Conservation (phyloP, 2,113 vertebrate species). For the Tragelaphus strepsiceros region DNA sequence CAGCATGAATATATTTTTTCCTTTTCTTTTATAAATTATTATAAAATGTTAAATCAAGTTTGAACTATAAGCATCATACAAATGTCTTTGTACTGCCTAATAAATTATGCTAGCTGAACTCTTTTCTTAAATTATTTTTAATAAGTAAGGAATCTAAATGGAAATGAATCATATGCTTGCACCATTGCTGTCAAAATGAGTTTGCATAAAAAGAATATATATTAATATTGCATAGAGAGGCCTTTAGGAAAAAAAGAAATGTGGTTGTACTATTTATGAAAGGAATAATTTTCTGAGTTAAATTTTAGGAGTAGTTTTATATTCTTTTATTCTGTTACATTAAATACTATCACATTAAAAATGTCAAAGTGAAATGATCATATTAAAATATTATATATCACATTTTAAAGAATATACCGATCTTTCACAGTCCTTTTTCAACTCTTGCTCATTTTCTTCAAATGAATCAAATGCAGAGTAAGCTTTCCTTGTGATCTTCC, state of each 20-base stretch:
- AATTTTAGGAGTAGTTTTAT: constrained; percentile 13
- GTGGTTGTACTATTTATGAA: constrained; percentile 15
- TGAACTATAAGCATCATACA: neutral
- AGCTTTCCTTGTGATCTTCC: neutral
- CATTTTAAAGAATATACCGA: neutral
- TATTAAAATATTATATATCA: neutral
- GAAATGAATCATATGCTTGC: constrained; percentile 42
- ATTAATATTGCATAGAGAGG: constrained; percentile 36
- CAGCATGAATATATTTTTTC: constrained; percentile 15
- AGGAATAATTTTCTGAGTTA: constrained; percentile 43
- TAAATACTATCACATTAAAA: constrained; percentile 27
- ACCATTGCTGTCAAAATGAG: constrained; percentile 22
- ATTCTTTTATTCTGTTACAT: constrained; percentile 21
- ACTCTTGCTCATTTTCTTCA: neutral
- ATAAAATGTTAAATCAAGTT: constrained; percentile 22
- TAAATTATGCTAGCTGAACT: constrained; percentile 20
- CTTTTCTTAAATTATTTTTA: constrained; percentile 49
- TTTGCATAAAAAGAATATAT: constrained; percentile 36
- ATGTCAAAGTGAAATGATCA: neutral
- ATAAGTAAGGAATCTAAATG: constrained; percentile 38
- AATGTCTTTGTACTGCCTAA: constrained; percentile 21
- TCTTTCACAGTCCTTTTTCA: neutral
- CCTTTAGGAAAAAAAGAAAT: constrained; percentile 33
- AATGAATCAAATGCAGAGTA: neutral
- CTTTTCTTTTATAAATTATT: neutral